These are phyloP conservation scores for Anseranas semipalmata DNA, from an alignment of 2,113 vertebrate species.

Conservation along the genomic window DNA sequence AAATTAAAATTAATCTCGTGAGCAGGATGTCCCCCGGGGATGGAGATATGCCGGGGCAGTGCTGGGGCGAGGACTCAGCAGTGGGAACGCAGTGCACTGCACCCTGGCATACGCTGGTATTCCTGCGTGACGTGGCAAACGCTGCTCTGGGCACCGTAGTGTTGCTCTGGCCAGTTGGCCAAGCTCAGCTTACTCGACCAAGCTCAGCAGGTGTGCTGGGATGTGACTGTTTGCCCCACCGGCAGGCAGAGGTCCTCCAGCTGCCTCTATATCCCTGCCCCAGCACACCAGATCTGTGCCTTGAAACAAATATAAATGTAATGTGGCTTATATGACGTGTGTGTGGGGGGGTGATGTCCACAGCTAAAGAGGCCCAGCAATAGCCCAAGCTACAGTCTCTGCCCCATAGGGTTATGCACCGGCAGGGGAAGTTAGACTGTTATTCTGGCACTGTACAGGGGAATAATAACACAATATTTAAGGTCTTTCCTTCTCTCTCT, in stretches of 20 bases:
- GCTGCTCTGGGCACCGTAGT: not conserved
- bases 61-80: not conserved
- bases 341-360: too few relatives aligned
- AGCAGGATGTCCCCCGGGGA: not conserved
- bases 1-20: not conserved
- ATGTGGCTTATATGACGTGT: too few relatives aligned
- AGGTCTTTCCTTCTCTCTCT: not conserved
- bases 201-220: not conserved
- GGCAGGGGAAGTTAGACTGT: fast-evolving
- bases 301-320: not conserved
- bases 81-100: not conserved
- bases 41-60: not conserved
- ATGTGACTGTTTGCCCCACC: fast-evolving
- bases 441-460: not conserved
- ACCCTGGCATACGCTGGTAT: not conserved
- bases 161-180: fast-evolving
- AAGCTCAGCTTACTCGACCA: not conserved
- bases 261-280: not conserved
- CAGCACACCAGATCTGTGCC: not conserved
- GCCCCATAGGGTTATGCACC: fast-evolving
- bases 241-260: not conserved
- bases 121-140: fast-evolving
- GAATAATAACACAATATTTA: not conserved
- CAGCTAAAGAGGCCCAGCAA: not conserved
- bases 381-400: not conserved